These are phyloP conservation scores for Babylonia areolata DNA, from an alignment of 1,140 invertebrate genomes.

Conservation along the genomic window DNA sequence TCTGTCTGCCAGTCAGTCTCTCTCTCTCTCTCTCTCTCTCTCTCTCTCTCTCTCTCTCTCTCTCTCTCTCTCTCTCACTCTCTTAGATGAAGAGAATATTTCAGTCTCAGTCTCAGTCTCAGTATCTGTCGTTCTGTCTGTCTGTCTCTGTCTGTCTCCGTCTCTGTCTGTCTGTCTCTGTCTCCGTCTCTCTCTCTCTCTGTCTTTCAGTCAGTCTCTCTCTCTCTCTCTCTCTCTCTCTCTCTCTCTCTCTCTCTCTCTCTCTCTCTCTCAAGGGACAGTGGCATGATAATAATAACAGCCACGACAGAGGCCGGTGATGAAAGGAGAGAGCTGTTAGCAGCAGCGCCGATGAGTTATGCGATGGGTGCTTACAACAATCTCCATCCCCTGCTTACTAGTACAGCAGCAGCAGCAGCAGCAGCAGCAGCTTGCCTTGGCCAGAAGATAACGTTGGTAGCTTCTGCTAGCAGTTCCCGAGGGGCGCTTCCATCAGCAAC, in stretches of 20 bases:
- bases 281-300: no score
- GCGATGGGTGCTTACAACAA: neutral
- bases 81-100: no score
- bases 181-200: neutral
- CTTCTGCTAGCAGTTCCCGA: no score
- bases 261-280: no score
- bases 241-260: neutral
- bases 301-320: no score
- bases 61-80: conserved; percentile 17
- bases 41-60: conserved; percentile 16
- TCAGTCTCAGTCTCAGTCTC: conserved; percentile 5
- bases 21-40: neutral
- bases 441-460: no score
- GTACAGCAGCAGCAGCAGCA: no score
- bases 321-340: no score
- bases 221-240: neutral
- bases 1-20: neutral
- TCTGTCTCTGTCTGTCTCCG: neutral
- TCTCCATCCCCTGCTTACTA: no score
- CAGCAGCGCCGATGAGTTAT: no score
- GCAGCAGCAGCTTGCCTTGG: no score
- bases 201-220: neutral
- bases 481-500: no score
- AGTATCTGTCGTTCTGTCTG: neutral
- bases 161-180: neutral